phyloP scores from a whole-genome alignment of 2,113 vertebrate species.

The Tyrannus savana region DNA sequence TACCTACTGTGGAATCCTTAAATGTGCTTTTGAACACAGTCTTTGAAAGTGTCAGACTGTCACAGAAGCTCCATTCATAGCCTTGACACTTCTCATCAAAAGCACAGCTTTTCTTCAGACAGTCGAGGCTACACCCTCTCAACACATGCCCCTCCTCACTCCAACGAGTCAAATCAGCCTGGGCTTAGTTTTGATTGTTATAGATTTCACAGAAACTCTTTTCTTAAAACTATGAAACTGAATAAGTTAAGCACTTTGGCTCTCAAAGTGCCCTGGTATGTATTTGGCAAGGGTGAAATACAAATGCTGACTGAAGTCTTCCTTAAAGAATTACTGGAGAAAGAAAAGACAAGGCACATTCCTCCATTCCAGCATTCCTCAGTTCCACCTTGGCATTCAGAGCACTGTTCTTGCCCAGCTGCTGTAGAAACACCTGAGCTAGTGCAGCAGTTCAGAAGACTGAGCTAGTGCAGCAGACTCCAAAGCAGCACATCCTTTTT shows the following conservation, averaged over 20 bases:
- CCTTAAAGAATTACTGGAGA: background rate
- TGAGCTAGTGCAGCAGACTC: background rate
- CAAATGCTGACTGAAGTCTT: background rate
- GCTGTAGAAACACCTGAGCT: background rate
- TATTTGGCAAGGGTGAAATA: background rate
- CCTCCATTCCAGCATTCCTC: background rate
- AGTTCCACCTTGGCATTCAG: background rate
- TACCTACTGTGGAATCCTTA: background rate
- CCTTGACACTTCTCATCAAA: background rate
- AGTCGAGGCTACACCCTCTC: background rate
- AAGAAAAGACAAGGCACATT: background rate
- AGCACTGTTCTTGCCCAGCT: background rate
- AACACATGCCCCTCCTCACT: background rate
- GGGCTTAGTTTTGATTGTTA: background rate
- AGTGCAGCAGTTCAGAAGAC: background rate
- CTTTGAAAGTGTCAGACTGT: background rate
- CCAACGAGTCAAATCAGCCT: background rate
- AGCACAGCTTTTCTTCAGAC: background rate
- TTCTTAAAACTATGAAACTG: background rate
- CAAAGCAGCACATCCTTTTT: background rate
- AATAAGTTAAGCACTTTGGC: background rate
- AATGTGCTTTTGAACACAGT: background rate
- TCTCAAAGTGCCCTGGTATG: background rate
- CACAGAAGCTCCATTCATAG: background rate
- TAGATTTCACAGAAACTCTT: background rate